These are phyloP conservation scores for Hippoglossus hippoglossus DNA, from an alignment of 2,797 vertebrate genomes.

Conservation along the genomic window DNA sequence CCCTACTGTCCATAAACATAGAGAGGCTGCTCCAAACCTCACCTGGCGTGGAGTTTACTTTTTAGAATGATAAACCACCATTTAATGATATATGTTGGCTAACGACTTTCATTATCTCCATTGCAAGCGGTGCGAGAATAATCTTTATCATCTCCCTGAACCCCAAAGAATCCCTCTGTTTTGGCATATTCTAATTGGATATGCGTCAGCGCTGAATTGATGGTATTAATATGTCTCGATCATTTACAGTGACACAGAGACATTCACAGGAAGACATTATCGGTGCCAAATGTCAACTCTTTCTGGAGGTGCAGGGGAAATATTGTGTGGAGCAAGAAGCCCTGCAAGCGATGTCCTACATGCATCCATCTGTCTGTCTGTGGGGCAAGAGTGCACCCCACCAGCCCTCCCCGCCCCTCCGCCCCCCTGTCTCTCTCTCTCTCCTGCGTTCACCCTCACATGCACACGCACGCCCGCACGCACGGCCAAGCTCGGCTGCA, in stretches of 20 bases:
- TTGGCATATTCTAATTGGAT: constrained; percentile 54
- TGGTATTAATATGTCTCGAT: constrained; percentile 38
- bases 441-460: background rate
- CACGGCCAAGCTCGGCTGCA: constrained; percentile 61
- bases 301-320: constrained; percentile 22
- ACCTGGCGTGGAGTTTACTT: constrained; percentile 20
- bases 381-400: background rate
- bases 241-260: constrained; percentile 28
- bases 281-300: constrained; percentile 51
- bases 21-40: constrained; percentile 2
- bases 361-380: constrained; percentile 8
- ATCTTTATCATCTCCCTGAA: constrained; percentile 49
- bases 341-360: background rate
- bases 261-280: constrained; percentile 34
- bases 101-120: constrained; percentile 51
- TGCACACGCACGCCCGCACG: background rate
- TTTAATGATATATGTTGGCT: constrained; percentile 48
- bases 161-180: constrained; percentile 42
- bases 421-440: background rate
- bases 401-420: background rate
- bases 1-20: constrained; percentile 10
- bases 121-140: constrained; percentile 35
- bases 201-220: constrained; percentile 28
- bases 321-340: constrained; percentile 2
- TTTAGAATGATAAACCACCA: constrained; percentile 31